These are phyloP conservation scores for Spondyliosoma cantharus DNA, from an alignment of 2,797 vertebrate genomes.

Conservation along the genomic window DNA sequence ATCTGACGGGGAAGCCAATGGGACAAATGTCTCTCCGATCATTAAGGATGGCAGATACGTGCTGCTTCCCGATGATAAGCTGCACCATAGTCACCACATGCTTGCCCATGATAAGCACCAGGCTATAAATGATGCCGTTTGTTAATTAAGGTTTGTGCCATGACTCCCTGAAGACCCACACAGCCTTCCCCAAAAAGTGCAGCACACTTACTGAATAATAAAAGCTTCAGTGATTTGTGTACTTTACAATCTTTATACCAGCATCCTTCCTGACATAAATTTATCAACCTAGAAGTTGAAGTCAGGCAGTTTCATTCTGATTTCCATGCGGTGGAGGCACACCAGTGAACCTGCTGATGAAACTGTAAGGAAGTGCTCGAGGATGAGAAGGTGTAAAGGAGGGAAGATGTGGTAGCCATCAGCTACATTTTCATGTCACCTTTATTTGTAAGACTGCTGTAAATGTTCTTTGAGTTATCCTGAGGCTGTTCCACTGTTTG, in stretches of 20 bases:
- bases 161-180: constrained; percentile 37
- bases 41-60: constrained; percentile 54
- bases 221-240: constrained; percentile 26
- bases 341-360: constrained; percentile 35
- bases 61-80: constrained; percentile 60
- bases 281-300: constrained; percentile 34
- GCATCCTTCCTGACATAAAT: constrained; percentile 34
- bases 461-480: constrained; percentile 35
- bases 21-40: constrained; percentile 56
- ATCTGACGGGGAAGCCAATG: constrained; percentile 21
- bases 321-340: constrained; percentile 29
- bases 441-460: constrained; percentile 43
- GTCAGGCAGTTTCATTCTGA: constrained; percentile 18
- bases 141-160: constrained; percentile 64
- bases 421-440: constrained; percentile 43
- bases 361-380: constrained; percentile 23
- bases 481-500: constrained; percentile 12
- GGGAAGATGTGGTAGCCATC: constrained; percentile 20
- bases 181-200: constrained; percentile 26
- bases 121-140: constrained; percentile 61
- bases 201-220: constrained; percentile 34
- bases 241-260: constrained; percentile 25
- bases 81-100: constrained; percentile 43
- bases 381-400: constrained; percentile 42
- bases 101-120: constrained; percentile 59